phyloP scores from a whole-genome alignment of 2,113 vertebrate genomes.

The Nematolebias whitei region DNA sequence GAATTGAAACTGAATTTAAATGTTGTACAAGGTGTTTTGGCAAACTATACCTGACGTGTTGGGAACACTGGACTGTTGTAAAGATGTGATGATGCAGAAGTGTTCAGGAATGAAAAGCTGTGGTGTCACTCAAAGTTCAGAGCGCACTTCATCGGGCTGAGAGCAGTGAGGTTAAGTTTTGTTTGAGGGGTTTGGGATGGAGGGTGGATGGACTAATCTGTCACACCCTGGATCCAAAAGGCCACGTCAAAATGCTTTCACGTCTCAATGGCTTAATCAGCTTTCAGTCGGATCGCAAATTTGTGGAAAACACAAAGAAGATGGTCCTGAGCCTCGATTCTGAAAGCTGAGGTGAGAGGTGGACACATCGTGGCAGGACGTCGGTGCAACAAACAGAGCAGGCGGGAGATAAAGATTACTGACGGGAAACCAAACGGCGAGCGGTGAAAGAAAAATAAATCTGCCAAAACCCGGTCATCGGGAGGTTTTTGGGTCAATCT shows the following conservation, averaged over 20 bases:
- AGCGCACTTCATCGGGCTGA: constrained; percentile 29
- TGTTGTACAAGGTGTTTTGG: not conserved
- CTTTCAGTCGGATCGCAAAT: constrained; percentile 6
- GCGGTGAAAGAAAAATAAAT: not conserved
- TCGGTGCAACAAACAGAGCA: constrained; percentile 2
- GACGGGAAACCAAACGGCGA: not conserved
- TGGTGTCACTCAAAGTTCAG: constrained; percentile 57
- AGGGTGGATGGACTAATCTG: constrained; percentile 33
- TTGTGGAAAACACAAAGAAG: constrained; percentile 9
- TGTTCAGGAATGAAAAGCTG: constrained; percentile 8
- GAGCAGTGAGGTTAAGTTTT: constrained; percentile 45
- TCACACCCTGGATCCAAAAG: constrained; percentile 37
- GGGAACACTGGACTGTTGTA: not conserved
- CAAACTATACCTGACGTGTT: too few species aligned
- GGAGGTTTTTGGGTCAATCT: constrained; percentile 68
- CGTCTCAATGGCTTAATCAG: constrained; percentile 46
- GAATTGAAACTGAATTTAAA: too few species aligned
- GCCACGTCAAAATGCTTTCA: constrained; percentile 5
- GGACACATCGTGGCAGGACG: constrained; percentile 34
- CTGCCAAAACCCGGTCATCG: constrained; percentile 29
- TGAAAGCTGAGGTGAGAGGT: not conserved
- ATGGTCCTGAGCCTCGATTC: not conserved
- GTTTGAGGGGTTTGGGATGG: not conserved
- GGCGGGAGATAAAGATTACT: constrained; percentile 13
- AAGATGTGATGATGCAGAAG: constrained; percentile 18